Conservation (phyloP, 2,113 vertebrate genomes). For the Tautogolabrus adspersus region DNA sequence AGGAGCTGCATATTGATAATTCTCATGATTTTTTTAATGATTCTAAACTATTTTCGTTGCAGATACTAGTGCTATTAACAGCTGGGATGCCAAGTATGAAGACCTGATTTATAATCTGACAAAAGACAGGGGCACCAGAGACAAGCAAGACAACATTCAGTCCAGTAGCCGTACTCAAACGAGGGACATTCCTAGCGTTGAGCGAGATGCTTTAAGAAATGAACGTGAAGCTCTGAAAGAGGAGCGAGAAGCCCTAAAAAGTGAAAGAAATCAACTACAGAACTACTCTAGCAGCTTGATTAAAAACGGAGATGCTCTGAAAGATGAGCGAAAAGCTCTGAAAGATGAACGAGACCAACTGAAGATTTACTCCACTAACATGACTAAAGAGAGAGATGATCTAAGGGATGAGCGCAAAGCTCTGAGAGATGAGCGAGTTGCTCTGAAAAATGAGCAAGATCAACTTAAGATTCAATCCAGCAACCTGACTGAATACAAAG, state of each 20-base stretch:
- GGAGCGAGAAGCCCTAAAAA: neutral
- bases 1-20: too few species aligned
- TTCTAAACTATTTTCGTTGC: conserved; percentile 1
- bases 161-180: too few species aligned
- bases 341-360: neutral
- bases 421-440: too few species aligned
- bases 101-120: conserved; percentile 16
- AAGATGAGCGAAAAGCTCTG: neutral
- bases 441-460: too few species aligned
- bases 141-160: too few species aligned
- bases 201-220: too few species aligned
- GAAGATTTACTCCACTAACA: neutral
- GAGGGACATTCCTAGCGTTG: too few species aligned
- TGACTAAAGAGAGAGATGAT: neutral
- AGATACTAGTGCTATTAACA: conserved; percentile 19
- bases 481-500: too few species aligned
- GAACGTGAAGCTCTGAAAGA: too few species aligned
- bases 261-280: neutral
- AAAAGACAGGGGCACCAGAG: neutral
- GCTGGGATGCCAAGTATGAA: neutral
- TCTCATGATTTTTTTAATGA: too few species aligned
- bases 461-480: too few species aligned
- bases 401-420: too few species aligned
- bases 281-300: neutral
- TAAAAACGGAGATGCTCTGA: neutral